Percentiles rank a stretch among this genome's conserved stretches.
phyloP scores from a whole-genome alignment of 2,888 invertebrate genomes.

The Drosophila lacicola region DNA sequence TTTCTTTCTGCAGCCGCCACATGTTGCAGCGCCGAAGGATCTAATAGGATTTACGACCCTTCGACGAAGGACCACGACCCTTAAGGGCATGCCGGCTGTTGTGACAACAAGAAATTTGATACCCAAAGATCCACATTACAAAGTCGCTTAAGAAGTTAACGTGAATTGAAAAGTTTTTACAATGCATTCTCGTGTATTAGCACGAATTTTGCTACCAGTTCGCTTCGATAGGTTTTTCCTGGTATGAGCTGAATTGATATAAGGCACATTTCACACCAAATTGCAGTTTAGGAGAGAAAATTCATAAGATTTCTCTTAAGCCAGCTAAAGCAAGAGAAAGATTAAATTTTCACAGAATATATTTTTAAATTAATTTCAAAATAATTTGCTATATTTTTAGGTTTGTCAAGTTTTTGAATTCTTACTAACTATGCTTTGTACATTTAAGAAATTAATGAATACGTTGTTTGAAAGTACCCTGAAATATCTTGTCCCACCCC shows the following conservation, averaged over 20 bases:
- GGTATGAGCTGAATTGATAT: constrained; percentile 39
- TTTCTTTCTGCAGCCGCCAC: constrained; percentile 45
- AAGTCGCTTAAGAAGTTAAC: constrained; percentile 62
- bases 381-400: too few species aligned
- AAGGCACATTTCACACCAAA: constrained; percentile 9
- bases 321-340: too few species aligned
- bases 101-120: constrained; percentile 72
- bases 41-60: constrained; percentile 74
- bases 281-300: neutral
- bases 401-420: too few species aligned
- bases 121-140: constrained; percentile 34
- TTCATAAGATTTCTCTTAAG: too few species aligned
- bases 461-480: too few species aligned
- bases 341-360: too few species aligned
- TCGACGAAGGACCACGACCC: constrained; percentile 34
- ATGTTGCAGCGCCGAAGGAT: constrained; percentile 63
- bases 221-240: constrained; percentile 28
- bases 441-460: too few species aligned
- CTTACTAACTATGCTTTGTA: too few species aligned
- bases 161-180: constrained; percentile 35
- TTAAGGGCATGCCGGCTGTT: constrained; percentile 61
- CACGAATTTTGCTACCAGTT: constrained; percentile 34
- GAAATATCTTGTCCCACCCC: too few species aligned
- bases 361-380: too few species aligned
- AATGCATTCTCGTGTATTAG: constrained; percentile 22